A percentile compares a stretch with the other conserved stretches of the same genome.
phyloP scores from a whole-genome alignment of 2,888 invertebrate species.

The Theretra japonica region DNA sequence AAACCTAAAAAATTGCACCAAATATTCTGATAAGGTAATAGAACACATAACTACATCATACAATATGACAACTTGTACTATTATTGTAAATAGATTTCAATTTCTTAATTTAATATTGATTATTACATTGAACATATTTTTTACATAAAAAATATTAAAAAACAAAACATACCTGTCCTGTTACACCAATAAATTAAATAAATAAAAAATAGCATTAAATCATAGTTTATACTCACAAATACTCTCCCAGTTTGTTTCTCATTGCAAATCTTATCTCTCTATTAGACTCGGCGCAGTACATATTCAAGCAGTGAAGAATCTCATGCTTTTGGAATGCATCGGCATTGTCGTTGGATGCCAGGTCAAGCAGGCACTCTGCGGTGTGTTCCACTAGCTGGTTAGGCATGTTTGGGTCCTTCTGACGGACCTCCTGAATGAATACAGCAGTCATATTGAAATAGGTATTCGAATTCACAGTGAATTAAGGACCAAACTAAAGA shows the following conservation, averaged over 20 bases:
- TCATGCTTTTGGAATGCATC: slow-evolving; percentile 55
- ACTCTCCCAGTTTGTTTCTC: slow-evolving; percentile 53
- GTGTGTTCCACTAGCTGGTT: slow-evolving; percentile 58
- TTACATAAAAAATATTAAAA: too few species aligned
- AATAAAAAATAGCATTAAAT: too few species aligned
- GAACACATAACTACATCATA: too few species aligned
- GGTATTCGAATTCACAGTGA: not conserved
- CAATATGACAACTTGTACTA: too few species aligned
- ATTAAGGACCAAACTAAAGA: too few species aligned
- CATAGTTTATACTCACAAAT: slow-evolving; percentile 62
- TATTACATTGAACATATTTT: too few species aligned
- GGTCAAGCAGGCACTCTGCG: slow-evolving; percentile 60
- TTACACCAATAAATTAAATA: too few species aligned
- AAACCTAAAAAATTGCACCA: too few species aligned
- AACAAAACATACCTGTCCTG: too few species aligned
- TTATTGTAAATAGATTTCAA: too few species aligned
- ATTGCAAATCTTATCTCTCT: slow-evolving; percentile 61
- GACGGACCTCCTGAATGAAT: slow-evolving; percentile 53
- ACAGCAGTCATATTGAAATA: slow-evolving; percentile 5
- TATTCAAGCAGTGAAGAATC: slow-evolving; percentile 63
- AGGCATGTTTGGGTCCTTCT: slow-evolving; percentile 55
- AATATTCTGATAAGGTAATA: too few species aligned
- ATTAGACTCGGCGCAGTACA: slow-evolving; percentile 57
- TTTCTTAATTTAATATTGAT: too few species aligned
- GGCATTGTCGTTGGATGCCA: slow-evolving; percentile 53